Evolutionary conservation across 2,113 vertebrate genomes (phyloP).

Genomic region (Campylomormyrus tamandua): DNA sequence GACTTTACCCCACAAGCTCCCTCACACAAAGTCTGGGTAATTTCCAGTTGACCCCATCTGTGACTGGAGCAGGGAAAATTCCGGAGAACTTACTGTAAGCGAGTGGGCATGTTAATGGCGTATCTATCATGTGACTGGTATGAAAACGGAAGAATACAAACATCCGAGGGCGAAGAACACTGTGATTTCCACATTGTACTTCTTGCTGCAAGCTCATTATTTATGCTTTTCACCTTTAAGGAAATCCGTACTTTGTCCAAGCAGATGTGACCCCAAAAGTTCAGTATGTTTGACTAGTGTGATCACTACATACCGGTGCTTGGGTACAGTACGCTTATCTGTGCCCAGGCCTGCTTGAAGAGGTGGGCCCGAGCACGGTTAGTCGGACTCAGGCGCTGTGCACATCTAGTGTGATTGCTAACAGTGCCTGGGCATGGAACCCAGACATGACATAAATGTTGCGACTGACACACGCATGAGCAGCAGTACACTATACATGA

Average conservation of each 20-base stretch:
- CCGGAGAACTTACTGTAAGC: no score
- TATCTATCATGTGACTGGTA: background rate
- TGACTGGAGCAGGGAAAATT: background rate
- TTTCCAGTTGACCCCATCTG: background rate
- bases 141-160: background rate
- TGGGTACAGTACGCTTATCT: background rate
- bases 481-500: background rate
- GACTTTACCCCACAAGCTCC: background rate
- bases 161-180: background rate
- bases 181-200: no score
- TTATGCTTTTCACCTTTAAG: no score
- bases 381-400: background rate
- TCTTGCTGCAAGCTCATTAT: no score
- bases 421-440: background rate
- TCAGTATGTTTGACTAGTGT: background rate
- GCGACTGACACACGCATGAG: background rate
- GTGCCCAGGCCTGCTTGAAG: background rate
- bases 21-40: background rate
- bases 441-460: background rate
- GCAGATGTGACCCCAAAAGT: background rate
- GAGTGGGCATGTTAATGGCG: background rate
- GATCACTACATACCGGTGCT: background rate
- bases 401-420: background rate
- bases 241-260: background rate
- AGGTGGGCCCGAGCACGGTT: background rate